Conservation (phyloP, 1,140 invertebrate species). For the Spodoptera frugiperda region DNA sequence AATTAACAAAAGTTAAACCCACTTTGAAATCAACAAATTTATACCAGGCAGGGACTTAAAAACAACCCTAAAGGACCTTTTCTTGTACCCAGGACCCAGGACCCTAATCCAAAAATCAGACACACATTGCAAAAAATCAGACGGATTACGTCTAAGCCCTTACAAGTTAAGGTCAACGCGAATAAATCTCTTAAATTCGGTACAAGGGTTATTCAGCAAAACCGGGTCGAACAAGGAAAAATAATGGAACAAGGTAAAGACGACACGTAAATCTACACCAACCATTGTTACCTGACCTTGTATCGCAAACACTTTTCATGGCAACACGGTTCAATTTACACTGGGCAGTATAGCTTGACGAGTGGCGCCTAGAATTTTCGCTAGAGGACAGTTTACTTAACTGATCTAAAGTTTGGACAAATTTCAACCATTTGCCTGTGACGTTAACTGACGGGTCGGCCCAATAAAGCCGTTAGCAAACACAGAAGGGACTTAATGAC, state of each 20-base stretch:
- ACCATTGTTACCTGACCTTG: no score
- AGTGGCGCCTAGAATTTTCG: background rate
- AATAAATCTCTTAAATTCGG: slow-evolving; percentile 35
- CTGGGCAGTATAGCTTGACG: background rate
- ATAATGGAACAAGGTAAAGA: slow-evolving; percentile 23
- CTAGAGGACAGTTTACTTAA: slow-evolving; percentile 7
- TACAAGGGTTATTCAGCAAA: slow-evolving; percentile 42
- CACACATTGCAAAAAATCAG: slow-evolving; percentile 24
- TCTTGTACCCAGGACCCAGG: background rate
- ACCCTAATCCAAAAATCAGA: background rate
- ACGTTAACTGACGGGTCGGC: slow-evolving; percentile 2
- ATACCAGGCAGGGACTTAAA: background rate
- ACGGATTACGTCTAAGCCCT: slow-evolving; percentile 21
- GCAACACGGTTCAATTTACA: background rate
- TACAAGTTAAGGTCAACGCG: slow-evolving; percentile 32
- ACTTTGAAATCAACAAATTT: no score
- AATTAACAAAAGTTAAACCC: no score
- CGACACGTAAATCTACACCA: background rate
- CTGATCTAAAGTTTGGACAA: slow-evolving; percentile 44
- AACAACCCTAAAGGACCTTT: background rate
- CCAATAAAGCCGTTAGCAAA: slow-evolving; percentile 10
- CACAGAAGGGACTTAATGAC: slow-evolving; percentile 10
- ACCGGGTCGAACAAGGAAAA: slow-evolving; percentile 17
- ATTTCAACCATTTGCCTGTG: slow-evolving; percentile 34
- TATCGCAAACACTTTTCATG: background rate